Percentiles rank a stretch among this genome's conserved stretches.
Conservation (phyloP, 2,888 invertebrate species). For the Barypeithes pellucidus region DNA sequence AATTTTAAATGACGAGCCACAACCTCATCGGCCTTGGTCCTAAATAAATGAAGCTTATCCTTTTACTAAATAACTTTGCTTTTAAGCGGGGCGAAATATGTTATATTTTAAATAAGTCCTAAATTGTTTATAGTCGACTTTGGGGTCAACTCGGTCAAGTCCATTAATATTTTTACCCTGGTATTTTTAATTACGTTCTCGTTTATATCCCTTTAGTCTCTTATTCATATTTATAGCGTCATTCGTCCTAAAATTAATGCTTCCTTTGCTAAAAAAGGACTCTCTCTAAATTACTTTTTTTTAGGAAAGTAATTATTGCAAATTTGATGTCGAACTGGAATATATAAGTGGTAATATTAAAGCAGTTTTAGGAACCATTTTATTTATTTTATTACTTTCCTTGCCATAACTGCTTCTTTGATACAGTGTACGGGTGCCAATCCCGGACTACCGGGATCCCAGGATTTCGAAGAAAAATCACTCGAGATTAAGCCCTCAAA, state of each 20-base stretch:
- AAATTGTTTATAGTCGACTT: conserved; percentile 8
- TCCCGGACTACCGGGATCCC: no score
- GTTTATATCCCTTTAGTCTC: conserved; percentile 1
- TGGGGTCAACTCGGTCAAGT: conserved; percentile 4
- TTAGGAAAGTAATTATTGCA: not conserved
- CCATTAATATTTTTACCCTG: conserved; percentile 14
- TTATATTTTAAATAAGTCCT: not conserved
- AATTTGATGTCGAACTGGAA: conserved; percentile 5
- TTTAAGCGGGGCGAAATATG: conserved; percentile 8
- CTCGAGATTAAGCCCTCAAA: no score
- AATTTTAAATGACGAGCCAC: not conserved
- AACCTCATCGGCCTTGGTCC: not conserved
- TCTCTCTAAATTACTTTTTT: conserved; percentile 10
- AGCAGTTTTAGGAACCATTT: no score
- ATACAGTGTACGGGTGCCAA: no score
- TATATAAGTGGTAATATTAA: no score
- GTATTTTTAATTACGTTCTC: conserved; percentile 15
- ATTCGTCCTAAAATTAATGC: not conserved
- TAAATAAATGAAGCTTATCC: conserved; percentile 9
- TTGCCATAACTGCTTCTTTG: not conserved
- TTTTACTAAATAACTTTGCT: conserved; percentile 11
- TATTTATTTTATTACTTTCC: no score
- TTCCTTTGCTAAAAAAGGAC: not conserved
- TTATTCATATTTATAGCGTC: conserved; percentile 21
- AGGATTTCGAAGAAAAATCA: no score